Evolutionary conservation across 2,797 vertebrate genomes (phyloP).

Genomic region (Scolopax bukidnonensis): DNA sequence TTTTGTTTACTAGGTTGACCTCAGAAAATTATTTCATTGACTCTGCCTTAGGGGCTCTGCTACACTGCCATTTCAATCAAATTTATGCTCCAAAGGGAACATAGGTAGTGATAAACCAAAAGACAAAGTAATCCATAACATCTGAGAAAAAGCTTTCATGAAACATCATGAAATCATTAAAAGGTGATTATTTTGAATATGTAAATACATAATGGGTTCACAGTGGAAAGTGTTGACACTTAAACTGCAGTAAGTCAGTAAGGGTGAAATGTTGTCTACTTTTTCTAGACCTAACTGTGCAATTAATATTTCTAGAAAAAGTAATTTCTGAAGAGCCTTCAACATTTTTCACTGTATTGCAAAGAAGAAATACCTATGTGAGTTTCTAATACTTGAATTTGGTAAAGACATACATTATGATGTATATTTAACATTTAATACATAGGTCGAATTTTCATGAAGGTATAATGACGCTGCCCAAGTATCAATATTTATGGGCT

Average conservation of each 20-base stretch:
- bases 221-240: background rate
- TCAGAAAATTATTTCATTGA: constrained; percentile 13
- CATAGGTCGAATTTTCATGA: background rate
- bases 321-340: background rate
- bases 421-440: background rate
- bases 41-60: background rate
- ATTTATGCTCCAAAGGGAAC: background rate
- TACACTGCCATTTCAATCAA: background rate
- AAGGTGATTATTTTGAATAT: background rate
- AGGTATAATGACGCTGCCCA: background rate
- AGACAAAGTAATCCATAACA: background rate
- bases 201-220: background rate
- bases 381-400: background rate
- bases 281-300: background rate
- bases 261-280: background rate
- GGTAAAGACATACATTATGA: background rate
- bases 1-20: background rate
- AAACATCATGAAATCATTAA: background rate
- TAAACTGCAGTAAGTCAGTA: background rate
- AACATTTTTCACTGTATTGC: background rate
- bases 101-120: background rate
- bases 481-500: background rate
- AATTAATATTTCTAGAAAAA: background rate
- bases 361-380: background rate
- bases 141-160: background rate